Percentiles rank a stretch among this genome's conserved stretches.
phyloP scores from a whole-genome alignment of 2,113 vertebrate species.

The Hyla sarda region DNA sequence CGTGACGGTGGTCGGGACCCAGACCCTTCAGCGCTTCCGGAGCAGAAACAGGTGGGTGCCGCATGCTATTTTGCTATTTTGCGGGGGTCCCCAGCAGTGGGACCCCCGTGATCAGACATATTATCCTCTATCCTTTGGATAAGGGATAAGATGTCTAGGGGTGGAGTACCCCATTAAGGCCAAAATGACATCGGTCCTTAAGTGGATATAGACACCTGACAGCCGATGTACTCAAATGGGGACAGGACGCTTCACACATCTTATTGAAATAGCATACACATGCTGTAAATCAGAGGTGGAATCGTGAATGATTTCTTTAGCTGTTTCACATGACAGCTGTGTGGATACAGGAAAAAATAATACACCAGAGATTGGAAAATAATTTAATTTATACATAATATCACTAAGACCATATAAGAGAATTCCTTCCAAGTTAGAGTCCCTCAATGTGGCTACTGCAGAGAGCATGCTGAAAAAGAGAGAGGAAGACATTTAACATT shows the following conservation, averaged over 20 bases:
- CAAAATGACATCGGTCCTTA: no score
- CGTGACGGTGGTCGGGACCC: no score
- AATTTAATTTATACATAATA: conserved; percentile 51
- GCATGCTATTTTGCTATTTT: no score
- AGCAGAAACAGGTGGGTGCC: no score
- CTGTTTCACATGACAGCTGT: neutral
- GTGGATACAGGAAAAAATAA: neutral
- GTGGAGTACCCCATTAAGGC: no score
- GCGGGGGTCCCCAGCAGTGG: no score
- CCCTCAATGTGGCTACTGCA: conserved; percentile 19
- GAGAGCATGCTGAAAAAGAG: conserved; percentile 44
- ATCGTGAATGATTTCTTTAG: neutral
- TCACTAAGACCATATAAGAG: neutral
- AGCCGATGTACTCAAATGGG: neutral
- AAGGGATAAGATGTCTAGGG: no score
- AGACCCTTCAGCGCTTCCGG: no score
- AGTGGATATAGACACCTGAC: no score
- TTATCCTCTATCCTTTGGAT: no score
- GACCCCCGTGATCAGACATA: no score
- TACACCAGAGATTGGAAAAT: conserved; percentile 43
- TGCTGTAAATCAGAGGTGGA: neutral
- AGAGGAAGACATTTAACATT: neutral
- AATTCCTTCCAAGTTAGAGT: neutral
- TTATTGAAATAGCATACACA: neutral
- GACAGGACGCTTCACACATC: neutral